Percentiles rank a stretch among this genome's conserved stretches.
Conservation (phyloP, 92 coral and sea anemone species). For the Umimayanthus kanabou region DNA sequence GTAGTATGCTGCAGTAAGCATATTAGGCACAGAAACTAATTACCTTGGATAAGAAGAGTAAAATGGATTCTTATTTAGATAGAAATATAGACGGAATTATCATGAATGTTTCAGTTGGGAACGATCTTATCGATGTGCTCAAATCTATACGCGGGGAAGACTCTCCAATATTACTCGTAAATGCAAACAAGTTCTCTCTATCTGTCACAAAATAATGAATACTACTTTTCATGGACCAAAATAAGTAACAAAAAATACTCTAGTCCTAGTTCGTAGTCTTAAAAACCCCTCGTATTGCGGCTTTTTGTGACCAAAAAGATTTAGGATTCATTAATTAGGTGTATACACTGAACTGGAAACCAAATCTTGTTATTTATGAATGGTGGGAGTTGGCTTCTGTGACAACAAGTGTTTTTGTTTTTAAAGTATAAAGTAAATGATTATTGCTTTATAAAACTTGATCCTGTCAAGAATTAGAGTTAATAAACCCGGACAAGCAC, state of each 20-base stretch:
- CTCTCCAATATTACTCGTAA: not conserved
- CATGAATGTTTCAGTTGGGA: constrained; percentile 20
- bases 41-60: constrained; percentile 16
- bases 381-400: constrained; percentile 17
- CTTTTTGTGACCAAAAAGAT: constrained; percentile 11
- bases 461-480: not conserved
- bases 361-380: constrained; percentile 22
- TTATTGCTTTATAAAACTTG: not conserved
- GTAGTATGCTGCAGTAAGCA: not conserved
- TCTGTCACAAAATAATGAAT: not conserved
- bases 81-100: not conserved
- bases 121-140: constrained; percentile 28
- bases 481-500: not conserved
- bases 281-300: not conserved
- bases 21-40: not conserved
- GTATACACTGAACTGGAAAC: not conserved
- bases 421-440: not conserved
- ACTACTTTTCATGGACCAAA: not conserved
- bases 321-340: constrained; percentile 23
- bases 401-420: not conserved
- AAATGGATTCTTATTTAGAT: constrained; percentile 6
- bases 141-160: not conserved
- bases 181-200: not conserved
- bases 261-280: not conserved
- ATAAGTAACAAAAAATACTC: not conserved